Percentiles rank a stretch among this genome's conserved stretches.
These are phyloP conservation scores for Zoanthus sociatus DNA, from an alignment of 92 coral and sea anemone species.

Conservation along the genomic window DNA sequence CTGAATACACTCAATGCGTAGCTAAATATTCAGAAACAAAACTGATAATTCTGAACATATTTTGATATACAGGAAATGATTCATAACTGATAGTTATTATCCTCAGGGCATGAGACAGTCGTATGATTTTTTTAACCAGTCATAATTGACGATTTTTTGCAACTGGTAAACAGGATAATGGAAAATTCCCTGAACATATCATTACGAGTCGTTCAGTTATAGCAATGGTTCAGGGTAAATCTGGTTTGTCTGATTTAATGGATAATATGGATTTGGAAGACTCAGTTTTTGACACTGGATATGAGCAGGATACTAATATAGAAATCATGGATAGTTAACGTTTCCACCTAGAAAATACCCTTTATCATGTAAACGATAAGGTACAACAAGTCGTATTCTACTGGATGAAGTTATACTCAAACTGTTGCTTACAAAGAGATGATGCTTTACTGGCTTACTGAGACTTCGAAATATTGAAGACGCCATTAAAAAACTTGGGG, in stretches of 20 bases:
- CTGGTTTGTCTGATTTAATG: slow-evolving; percentile 12
- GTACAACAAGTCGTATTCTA: slow-evolving; percentile 19
- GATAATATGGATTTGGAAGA: background rate
- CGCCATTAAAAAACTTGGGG: slow-evolving; percentile 21
- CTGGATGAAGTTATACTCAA: slow-evolving; percentile 37
- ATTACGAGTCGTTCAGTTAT: background rate
- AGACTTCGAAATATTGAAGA: background rate
- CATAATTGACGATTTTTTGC: too few species aligned
- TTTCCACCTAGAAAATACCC: slow-evolving; percentile 5
- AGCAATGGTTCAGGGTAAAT: background rate
- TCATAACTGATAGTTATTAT: background rate
- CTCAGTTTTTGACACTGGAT: background rate
- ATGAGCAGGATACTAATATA: background rate
- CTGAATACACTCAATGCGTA: too few species aligned
- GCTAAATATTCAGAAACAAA: too few species aligned
- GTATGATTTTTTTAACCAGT: background rate
- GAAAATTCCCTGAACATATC: slow-evolving; percentile 10
- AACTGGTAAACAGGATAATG: background rate
- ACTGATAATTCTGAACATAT: too few species aligned
- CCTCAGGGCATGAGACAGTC: slow-evolving; percentile 4
- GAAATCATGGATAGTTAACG: slow-evolving; percentile 17
- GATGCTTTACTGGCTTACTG: slow-evolving; percentile 14
- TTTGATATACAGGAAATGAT: too few species aligned
- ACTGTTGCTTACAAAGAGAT: slow-evolving; percentile 29
- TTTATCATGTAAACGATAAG: slow-evolving; percentile 25